Percentiles rank a stretch among this genome's conserved stretches.
Evolutionary conservation across 2,797 vertebrate species (phyloP).

Genomic region (Anolis apletophallus): DNA sequence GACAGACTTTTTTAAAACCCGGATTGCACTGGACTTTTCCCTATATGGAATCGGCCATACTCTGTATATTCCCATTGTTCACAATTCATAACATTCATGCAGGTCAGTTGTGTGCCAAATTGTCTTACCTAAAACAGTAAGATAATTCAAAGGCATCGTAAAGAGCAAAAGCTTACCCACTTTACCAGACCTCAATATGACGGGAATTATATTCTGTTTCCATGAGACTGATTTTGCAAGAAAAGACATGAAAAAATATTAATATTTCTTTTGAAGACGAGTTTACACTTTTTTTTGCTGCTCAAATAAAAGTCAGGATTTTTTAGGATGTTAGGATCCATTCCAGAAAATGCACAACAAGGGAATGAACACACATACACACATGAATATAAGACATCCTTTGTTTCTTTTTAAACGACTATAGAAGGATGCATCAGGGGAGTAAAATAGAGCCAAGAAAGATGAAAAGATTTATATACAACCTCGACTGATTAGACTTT

Average conservation of each 20-base stretch:
- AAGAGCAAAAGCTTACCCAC: neutral
- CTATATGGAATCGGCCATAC: no score
- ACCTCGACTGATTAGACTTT: conserved; percentile 5
- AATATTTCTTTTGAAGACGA: neutral
- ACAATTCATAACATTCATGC: neutral
- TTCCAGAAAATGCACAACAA: neutral
- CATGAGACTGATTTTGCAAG: neutral
- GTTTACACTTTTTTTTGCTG: neutral
- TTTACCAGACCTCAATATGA: neutral
- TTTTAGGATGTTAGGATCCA: neutral
- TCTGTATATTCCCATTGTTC: neutral
- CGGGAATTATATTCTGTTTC: neutral
- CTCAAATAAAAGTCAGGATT: neutral
- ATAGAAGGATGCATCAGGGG: neutral
- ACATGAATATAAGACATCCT: neutral
- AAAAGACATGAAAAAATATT: neutral
- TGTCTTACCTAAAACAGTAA: neutral
- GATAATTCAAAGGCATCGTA: no score
- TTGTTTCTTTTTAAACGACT: neutral
- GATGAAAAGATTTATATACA: neutral
- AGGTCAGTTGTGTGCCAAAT: neutral
- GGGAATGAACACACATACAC: neutral
- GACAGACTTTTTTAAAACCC: no score
- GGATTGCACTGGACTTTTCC: no score
- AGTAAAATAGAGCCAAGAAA: neutral